Evolutionary conservation across 2,888 invertebrate genomes (phyloP).

Genomic region (Leptopilina myrica): DNA sequence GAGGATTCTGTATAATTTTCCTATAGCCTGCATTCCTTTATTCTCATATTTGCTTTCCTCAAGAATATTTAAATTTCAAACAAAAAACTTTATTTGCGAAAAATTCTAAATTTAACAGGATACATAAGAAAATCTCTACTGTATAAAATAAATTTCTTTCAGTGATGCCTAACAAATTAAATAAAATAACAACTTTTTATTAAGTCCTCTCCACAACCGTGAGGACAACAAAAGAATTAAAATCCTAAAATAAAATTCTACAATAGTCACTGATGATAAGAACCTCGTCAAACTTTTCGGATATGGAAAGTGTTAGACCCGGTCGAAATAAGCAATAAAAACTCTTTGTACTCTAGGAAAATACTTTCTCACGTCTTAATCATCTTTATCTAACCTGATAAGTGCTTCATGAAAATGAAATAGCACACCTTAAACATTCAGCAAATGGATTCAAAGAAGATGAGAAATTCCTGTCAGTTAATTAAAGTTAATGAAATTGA

Average conservation of each 20-base stretch:
- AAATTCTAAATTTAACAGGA: too few relatives aligned
- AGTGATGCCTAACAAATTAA: too few relatives aligned
- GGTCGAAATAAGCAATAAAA: constrained; percentile 35
- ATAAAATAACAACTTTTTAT: too few relatives aligned
- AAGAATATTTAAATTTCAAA: too few relatives aligned
- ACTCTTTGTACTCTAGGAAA: constrained; percentile 35
- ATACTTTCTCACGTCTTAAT: constrained; percentile 51
- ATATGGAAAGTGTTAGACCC: constrained; percentile 46
- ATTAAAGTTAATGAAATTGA: constrained; percentile 58
- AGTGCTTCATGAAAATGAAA: constrained; percentile 52
- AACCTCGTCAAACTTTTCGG: constrained; percentile 52
- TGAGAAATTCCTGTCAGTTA: constrained; percentile 65
- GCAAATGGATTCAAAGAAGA: constrained; percentile 46
- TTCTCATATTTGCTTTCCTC: too few relatives aligned
- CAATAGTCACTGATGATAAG: constrained; percentile 44
- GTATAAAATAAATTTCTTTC: too few relatives aligned
- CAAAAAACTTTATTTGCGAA: too few relatives aligned
- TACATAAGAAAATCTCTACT: too few relatives aligned
- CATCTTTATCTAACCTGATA: constrained; percentile 27
- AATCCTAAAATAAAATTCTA: constrained; percentile 19
- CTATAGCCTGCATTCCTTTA: too few relatives aligned
- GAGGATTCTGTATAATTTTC: too few relatives aligned
- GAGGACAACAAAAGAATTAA: neutral
- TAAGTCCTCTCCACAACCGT: too few relatives aligned
- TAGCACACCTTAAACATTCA: constrained; percentile 31